Evolutionary conservation across 2,888 invertebrate species (phyloP), one percentile per base, ranked within the genome.

Genomic region (Oligia latruncula): DNA sequence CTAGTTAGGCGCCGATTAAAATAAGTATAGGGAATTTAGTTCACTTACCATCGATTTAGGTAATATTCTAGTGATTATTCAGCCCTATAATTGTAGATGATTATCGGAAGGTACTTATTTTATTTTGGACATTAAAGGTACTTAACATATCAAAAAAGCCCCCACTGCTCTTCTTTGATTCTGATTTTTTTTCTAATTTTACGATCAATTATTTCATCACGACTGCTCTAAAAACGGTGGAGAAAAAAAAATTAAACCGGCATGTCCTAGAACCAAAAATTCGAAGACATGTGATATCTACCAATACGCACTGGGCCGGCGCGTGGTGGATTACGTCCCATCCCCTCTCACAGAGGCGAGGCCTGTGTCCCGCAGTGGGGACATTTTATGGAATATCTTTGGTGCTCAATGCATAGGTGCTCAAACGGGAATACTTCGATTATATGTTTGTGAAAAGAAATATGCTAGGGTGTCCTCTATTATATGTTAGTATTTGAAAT

Each of bases 1-100:
- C 23, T 49, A 20, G 23, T 74, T 49, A 77, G 4, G 40, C 11
- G 5, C 6, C 29, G 8, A 83, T 81, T 81, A 77, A 62, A n/a
- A 55, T 80, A 80, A 83, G 17, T 83, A 62, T 68, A 55, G 55
- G 55, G 29, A 68, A 81, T 80, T 80, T 55, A 23, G 29, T 64
- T 68, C 55, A 77, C 46, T 68, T 55, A 80, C 3, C 13, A 40
- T 74, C 23, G 17, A 49, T 65, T 64, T 49, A 20, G 13, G n/a
- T 76, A 17, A 35, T 20, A 74, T 6, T 35, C 13, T 67, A 74
- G 4, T 35, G 6, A 49, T 17, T 23, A 15, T 43, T 43, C 20
- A 5, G 35, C 20, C 6, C 15, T 17, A 62, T 62, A 62, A 80
- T 67, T 75, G 43, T 82, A 60, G 43, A 35, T 58, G 15, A 58